Conservation (phyloP, 1,140 invertebrate genomes). For the Pseudomyrmex flavicornis region DNA sequence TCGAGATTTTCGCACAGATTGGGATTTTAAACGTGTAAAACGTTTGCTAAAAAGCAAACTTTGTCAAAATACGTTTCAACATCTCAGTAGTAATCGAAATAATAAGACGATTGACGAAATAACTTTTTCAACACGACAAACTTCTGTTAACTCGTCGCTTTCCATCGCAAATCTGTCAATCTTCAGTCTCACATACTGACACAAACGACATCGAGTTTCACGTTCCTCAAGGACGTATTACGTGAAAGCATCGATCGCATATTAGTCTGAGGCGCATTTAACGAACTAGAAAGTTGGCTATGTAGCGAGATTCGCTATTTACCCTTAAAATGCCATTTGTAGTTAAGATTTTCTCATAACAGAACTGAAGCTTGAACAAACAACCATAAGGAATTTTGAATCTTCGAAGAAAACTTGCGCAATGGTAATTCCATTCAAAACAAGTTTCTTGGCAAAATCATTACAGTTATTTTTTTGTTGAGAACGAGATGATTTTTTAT, state of each 20-base stretch:
- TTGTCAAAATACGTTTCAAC: slow-evolving; percentile 17
- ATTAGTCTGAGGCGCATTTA: slow-evolving; percentile 24
- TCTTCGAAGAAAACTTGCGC: background rate
- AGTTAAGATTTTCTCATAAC: too few relatives aligned
- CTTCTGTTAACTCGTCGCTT: slow-evolving; percentile 1
- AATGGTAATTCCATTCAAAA: background rate
- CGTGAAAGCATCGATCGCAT: slow-evolving; percentile 62
- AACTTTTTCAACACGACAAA: slow-evolving; percentile 17
- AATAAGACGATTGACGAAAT: slow-evolving; percentile 22
- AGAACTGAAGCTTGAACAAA: background rate
- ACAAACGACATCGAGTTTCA: slow-evolving; percentile 50
- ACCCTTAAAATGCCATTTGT: too few relatives aligned
- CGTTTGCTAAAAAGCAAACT: background rate
- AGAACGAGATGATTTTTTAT: too few relatives aligned
- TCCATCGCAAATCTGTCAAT: slow-evolving; percentile 7
- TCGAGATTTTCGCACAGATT: slow-evolving; percentile 35
- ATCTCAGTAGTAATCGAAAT: background rate
- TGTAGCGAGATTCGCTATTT: background rate
- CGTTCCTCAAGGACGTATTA: slow-evolving; percentile 61
- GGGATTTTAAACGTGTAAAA: slow-evolving; percentile 21
- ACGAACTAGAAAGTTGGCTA: slow-evolving; percentile 21
- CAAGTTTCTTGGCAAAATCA: background rate
- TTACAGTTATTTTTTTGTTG: background rate
- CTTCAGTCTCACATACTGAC: background rate
- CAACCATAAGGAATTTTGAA: background rate